A percentile compares a stretch with the other conserved stretches of the same genome.
These are phyloP conservation scores for Plagiodera versicolora DNA, from an alignment of 2,888 invertebrate species.

Conservation along the genomic window DNA sequence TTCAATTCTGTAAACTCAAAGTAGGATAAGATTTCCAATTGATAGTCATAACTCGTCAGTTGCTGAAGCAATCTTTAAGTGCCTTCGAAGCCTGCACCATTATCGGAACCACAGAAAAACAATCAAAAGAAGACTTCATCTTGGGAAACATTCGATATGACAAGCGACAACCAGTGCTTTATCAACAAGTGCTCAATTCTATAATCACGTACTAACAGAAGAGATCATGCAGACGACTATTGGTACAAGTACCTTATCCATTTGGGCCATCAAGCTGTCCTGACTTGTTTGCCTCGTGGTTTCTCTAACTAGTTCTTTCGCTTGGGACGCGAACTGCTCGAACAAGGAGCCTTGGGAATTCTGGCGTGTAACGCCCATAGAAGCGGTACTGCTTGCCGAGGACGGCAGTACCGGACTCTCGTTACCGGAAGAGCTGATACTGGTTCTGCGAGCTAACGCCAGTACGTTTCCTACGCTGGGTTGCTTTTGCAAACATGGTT, in stretches of 20 bases:
- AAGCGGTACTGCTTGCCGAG: slow-evolving; percentile 42
- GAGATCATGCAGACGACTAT: too few relatives aligned
- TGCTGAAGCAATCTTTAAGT: too few relatives aligned
- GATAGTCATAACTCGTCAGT: too few relatives aligned
- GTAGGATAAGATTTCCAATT: too few relatives aligned
- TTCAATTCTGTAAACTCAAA: too few relatives aligned
- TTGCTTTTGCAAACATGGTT: slow-evolving; percentile 61
- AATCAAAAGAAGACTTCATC: too few relatives aligned
- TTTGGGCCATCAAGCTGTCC: slow-evolving; percentile 83
- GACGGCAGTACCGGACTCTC: slow-evolving; percentile 49
- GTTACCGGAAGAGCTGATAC: slow-evolving; percentile 59
- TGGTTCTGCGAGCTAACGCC: slow-evolving; percentile 61
- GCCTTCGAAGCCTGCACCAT: too few relatives aligned
- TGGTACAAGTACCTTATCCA: slow-evolving; percentile 80
- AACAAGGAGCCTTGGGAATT: slow-evolving; percentile 83
- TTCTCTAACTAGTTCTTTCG: slow-evolving; percentile 85
- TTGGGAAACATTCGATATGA: too few relatives aligned
- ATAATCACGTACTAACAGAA: background rate
- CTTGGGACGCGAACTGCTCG: slow-evolving; percentile 85
- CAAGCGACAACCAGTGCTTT: too few relatives aligned
- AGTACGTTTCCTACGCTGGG: slow-evolving; percentile 64
- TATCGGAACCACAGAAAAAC: too few relatives aligned
- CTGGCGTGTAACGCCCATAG: slow-evolving; percentile 63
- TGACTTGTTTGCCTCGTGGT: slow-evolving; percentile 88
- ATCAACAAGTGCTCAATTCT: too few relatives aligned